phyloP scores from a whole-genome alignment of 2,888 invertebrate species.

The Pharmacophagus antenor region DNA sequence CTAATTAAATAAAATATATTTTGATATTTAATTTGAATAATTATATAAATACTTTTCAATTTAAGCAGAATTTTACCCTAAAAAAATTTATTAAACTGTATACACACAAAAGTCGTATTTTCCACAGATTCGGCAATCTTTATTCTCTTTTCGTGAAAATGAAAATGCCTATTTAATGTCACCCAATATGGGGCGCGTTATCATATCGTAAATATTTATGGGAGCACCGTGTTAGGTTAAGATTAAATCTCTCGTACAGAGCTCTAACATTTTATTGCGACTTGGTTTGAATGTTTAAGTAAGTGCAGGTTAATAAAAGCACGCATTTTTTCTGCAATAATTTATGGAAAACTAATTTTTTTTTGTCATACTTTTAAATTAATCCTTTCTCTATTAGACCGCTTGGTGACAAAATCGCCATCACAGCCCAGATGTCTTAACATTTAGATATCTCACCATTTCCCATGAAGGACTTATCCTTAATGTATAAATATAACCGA shows the following conservation, averaged over 20 bases:
- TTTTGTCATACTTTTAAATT: too few species aligned
- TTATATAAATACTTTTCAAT: too few species aligned
- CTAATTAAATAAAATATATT: too few species aligned
- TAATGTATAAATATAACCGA: too few species aligned
- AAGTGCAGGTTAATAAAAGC: neutral
- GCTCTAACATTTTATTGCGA: slow-evolving; percentile 16
- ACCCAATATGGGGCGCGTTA: slow-evolving; percentile 37
- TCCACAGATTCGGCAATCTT: slow-evolving; percentile 10
- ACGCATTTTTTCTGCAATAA: neutral
- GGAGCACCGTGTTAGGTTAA: slow-evolving; percentile 32
- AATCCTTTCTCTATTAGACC: too few species aligned
- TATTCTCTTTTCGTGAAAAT: slow-evolving; percentile 28
- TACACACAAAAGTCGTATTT: neutral
- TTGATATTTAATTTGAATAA: too few species aligned
- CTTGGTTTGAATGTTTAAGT: slow-evolving; percentile 5
- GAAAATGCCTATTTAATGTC: slow-evolving; percentile 36
- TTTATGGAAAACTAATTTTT: too few species aligned
- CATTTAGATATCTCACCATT: too few species aligned
- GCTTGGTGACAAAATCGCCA: too few species aligned
- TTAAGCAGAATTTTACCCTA: too few species aligned
- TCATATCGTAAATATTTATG: slow-evolving; percentile 45
- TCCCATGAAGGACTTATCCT: too few species aligned
- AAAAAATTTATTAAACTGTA: neutral
- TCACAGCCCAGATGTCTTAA: too few species aligned
- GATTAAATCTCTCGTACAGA: slow-evolving; percentile 27